Evolutionary conservation across 2,888 invertebrate genomes (phyloP).

Genomic region (Meandrusa payeni): DNA sequence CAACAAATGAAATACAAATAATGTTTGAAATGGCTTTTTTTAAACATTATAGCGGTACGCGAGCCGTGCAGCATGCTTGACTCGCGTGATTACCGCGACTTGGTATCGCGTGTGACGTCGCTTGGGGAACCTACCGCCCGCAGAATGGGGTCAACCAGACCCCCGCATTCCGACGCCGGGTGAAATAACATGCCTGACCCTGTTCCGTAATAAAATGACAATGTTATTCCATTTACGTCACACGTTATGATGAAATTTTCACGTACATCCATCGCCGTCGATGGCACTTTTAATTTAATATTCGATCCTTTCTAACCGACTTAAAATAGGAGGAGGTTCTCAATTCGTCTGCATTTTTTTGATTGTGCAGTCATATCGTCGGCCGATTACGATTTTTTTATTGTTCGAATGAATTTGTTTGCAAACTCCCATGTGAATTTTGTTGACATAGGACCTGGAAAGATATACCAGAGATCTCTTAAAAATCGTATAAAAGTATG

Average conservation of each 20-base stretch:
- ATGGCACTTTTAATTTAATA: slow-evolving; percentile 10
- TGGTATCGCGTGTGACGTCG: slow-evolving; percentile 71
- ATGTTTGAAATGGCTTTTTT: slow-evolving; percentile 2
- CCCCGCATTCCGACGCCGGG: slow-evolving; percentile 64
- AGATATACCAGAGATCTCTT: too few relatives aligned
- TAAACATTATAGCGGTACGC: slow-evolving; percentile 28
- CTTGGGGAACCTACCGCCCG: slow-evolving; percentile 57
- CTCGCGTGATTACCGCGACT: slow-evolving; percentile 74
- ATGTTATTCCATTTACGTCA: slow-evolving; percentile 59
- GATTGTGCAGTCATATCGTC: too few relatives aligned
- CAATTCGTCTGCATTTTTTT: too few relatives aligned
- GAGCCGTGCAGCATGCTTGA: slow-evolving; percentile 28
- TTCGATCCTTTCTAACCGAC: too few relatives aligned
- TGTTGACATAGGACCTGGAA: too few relatives aligned
- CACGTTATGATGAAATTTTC: slow-evolving; percentile 30
- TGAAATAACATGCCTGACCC: slow-evolving; percentile 71
- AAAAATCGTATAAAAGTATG: too few relatives aligned
- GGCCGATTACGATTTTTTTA: too few relatives aligned
- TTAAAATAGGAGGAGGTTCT: too few relatives aligned
- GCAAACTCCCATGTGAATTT: too few relatives aligned
- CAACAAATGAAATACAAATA: slow-evolving; percentile 28
- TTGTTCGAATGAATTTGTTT: too few relatives aligned
- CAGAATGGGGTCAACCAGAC: slow-evolving; percentile 52
- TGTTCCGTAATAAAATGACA: slow-evolving; percentile 69
- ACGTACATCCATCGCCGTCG: slow-evolving; percentile 21